Base-by-base conservation (phyloP, 2,113 vertebrate genomes). In the Cephalopholis sonnerati region DNA sequence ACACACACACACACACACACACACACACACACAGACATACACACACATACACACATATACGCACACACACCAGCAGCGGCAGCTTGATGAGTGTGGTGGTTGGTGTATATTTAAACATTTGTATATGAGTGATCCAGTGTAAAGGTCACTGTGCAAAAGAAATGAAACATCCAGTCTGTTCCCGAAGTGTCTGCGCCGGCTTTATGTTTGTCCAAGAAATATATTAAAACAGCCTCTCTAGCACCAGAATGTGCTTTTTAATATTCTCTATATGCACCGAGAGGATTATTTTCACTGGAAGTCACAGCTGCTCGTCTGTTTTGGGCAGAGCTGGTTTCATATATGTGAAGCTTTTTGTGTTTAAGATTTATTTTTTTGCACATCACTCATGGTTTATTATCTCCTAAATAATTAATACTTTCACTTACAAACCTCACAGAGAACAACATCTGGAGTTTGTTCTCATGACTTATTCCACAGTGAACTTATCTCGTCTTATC, bases 141-240 rank as follows among this genome's bases (percentile, higher is more conserved):
- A 82, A 84, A 84, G 77, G 84, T 89, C 68, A 81, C 71, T 2
- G 50, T 67, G 74, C 25, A n/a, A n/a, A 63, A 54, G 5, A 29
- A 73, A 51, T 72, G 59, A 77, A 73, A 44, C 72, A 2, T 32
- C 61, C 24, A 2, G 32, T 36, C 63, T 51, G 22, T 50, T 66
- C 51, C 25, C 36, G 6, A 15, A n/a, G 71, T 27, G 27, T 50
- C 39, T 32, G 20, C 8, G 55, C 41, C 7, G 11, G 44, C 39
- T 53, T 50, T 2, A 5, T 71, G 64, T 79, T 68, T 75, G 39
- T 69, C 17, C 48, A 57, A 18, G 70, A 63, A 48, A 62, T 16
- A 61, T 54, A 46, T 55, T 50, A 27, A 65, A 65, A 6, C 44
- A 4, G 4, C 11, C n/a, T 50, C 39, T 64, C 7, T 57, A 41